Evolutionary conservation across 2,888 invertebrate genomes (phyloP).

Genomic region (Carpatolechia fugitivella): DNA sequence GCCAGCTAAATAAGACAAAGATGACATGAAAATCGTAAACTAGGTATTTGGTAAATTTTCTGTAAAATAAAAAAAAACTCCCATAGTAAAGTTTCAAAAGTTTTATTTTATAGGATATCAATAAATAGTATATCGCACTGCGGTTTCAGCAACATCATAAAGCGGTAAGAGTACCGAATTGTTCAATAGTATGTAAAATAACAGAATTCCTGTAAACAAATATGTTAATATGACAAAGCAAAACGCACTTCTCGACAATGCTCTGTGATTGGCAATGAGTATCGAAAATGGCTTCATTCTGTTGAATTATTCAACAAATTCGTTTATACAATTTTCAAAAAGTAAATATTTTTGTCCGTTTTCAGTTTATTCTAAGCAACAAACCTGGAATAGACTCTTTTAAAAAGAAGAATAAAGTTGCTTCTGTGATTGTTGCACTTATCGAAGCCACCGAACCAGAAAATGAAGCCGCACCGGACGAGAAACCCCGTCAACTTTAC

Average conservation of each 20-base stretch:
- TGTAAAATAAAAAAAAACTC: too few species aligned
- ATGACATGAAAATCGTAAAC: too few species aligned
- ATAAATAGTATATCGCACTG: background rate
- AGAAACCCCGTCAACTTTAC: slow-evolving; percentile 88
- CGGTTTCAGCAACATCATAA: background rate
- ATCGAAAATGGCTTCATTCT: background rate
- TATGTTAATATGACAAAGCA: background rate
- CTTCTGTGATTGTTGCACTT: slow-evolving; percentile 94
- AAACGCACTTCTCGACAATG: too few species aligned
- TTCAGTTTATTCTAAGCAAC: slow-evolving; percentile 61
- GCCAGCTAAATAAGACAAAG: too few species aligned
- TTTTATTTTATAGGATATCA: too few species aligned
- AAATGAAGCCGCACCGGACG: slow-evolving; percentile 83
- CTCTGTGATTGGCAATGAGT: background rate
- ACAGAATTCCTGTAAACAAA: background rate
- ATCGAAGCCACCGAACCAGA: slow-evolving; percentile 93
- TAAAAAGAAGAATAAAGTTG: slow-evolving; percentile 54
- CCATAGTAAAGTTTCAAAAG: too few species aligned
- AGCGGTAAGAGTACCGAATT: background rate
- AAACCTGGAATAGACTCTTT: slow-evolving; percentile 45
- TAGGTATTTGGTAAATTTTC: too few species aligned
- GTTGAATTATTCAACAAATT: too few species aligned
- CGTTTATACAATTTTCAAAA: too few species aligned
- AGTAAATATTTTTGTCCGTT: too few species aligned
- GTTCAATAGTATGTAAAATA: background rate